Base-by-base conservation (phyloP, 2,888 invertebrate genomes). In the Hydroisotoma schaefferi region DNA sequence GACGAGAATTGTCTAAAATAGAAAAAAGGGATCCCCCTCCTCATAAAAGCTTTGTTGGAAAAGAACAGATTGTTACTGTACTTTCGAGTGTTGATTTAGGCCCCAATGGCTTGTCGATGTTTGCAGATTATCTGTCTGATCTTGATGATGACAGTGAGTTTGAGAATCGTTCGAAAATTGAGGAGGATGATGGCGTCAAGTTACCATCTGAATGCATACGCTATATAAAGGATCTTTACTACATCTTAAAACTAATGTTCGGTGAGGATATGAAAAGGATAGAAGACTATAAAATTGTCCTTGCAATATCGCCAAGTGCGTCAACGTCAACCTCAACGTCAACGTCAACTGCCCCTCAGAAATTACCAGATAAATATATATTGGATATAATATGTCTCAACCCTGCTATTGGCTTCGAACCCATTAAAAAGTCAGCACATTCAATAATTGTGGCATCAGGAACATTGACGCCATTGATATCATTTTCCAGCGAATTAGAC, bases 381-480 rank as follows among this genome's bases (percentile, higher is more conserved):
- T 57, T 61, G 12, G 27, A 62, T 49, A 58, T 71, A 8, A 25
- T 64, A 22, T 71, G 71, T 44, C 38, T 71, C 6, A 71, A 69
- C 55, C 68, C 71, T 28, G 71, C 65, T 1, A n/a, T 68, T 12
- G 57, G 60, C n/a, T 71, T 71, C 48, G 52, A 59, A 4, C 28
- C 40, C 2, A 48, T 68, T n/a, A 51, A 38, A 22, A 51, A 57
- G 18, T 20, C 38, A 25, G 61, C 67, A 0, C 64, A 55, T 10
- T 59, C 68, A 1, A 56, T 69, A 2, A 66, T 71, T 28, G 68
- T 69, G 1, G 61, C 69, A 10, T 67, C 68, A 28, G 71, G 71
- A 28, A 68, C 71, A 0, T 56, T 71, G 2, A 61, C 59, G 18
- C 71, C 71, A 0, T 33, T 62, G 1, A 33, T 51, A 10, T 65